Percentiles rank a stretch among this genome's conserved stretches.
Conservation (phyloP, 2,888 invertebrate genomes). For the Meganola albula region DNA sequence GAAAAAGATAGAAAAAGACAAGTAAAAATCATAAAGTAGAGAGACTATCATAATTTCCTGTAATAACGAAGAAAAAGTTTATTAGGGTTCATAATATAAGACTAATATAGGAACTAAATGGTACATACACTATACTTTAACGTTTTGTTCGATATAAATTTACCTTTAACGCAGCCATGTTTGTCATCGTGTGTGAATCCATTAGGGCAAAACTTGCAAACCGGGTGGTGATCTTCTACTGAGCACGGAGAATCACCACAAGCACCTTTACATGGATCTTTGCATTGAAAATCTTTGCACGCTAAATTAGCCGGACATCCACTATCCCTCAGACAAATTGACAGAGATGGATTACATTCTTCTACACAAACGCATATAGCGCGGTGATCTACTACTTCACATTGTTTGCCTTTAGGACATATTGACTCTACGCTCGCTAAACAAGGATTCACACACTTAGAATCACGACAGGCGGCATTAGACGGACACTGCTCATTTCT, state of each 20-base stretch:
- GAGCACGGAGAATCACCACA: conserved; percentile 94
- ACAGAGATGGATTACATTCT: conserved; percentile 90
- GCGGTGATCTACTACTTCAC: conserved; percentile 92
- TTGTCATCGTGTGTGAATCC: conserved; percentile 94
- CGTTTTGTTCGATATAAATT: conserved; percentile 50
- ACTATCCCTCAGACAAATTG: conserved; percentile 92
- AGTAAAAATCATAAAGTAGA: conserved; percentile 71
- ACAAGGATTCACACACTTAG: conserved; percentile 93
- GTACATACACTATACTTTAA: conserved; percentile 34
- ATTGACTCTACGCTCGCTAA: conserved; percentile 79
- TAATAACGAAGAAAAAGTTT: conserved; percentile 76
- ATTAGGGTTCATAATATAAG: conserved; percentile 64
- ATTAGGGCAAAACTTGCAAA: conserved; percentile 96
- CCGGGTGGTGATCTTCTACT: conserved; percentile 95
- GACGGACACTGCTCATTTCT: conserved; percentile 90
- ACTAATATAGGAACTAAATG: conserved; percentile 63
- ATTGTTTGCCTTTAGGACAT: conserved; percentile 90
- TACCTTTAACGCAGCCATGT: conserved; percentile 98
- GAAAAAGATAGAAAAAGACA: conserved; percentile 60
- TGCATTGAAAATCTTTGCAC: conserved; percentile 92
- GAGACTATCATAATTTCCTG: conserved; percentile 74
- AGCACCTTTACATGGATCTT: conserved; percentile 92
- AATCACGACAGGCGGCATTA: conserved; percentile 89
- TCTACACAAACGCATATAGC: conserved; percentile 91
- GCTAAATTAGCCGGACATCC: conserved; percentile 91